phyloP scores from a whole-genome alignment of 92 coral and sea anemone species.

The Porites divaricata region DNA sequence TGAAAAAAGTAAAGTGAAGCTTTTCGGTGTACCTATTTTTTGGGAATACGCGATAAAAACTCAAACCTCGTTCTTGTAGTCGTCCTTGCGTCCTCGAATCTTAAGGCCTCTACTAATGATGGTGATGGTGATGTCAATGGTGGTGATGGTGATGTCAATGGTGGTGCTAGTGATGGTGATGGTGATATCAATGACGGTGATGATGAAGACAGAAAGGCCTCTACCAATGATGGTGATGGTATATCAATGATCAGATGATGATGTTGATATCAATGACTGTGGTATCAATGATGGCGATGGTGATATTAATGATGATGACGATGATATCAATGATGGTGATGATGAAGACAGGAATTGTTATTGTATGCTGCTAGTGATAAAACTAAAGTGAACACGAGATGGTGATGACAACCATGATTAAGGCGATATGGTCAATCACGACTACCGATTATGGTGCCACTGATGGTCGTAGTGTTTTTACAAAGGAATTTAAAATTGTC shows the following conservation, averaged over 20 bases:
- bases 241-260: neutral
- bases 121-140: neutral
- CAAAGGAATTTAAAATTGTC: no score
- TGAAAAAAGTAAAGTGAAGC: no score
- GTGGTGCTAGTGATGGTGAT: neutral
- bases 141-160: neutral
- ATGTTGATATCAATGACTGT: neutral
- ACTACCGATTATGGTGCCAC: neutral
- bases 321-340: neutral
- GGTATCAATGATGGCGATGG: neutral
- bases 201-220: neutral
- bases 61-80: no score
- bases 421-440: neutral
- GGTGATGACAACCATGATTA: neutral
- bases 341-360: neutral
- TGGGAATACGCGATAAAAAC: no score
- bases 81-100: neutral
- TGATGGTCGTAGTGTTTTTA: no score
- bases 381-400: neutral
- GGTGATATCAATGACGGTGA: neutral
- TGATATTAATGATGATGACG: neutral
- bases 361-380: no score
- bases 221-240: neutral
- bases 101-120: no score
- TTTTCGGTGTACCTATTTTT: no score